Evolutionary conservation across 2,797 vertebrate species (phyloP).

Genomic region (Rhinella marina): DNA sequence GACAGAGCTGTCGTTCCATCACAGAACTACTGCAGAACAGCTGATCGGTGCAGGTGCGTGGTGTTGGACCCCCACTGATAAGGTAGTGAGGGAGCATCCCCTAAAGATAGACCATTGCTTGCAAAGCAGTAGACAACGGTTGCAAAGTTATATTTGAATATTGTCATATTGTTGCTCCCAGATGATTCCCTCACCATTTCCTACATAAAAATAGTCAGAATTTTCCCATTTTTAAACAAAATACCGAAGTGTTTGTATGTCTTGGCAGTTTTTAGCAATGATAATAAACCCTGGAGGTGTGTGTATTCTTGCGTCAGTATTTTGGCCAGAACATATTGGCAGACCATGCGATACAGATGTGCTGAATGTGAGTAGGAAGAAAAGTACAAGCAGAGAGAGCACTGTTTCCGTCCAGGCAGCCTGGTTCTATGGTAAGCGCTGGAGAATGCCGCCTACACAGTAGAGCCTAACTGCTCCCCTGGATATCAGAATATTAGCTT

Average conservation of each 20-base stretch:
- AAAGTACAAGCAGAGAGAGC: neutral
- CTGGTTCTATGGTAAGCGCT: neutral
- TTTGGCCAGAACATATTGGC: conserved; percentile 40
- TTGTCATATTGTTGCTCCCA: neutral
- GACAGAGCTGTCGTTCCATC: no score
- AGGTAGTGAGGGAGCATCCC: no score
- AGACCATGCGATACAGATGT: conserved; percentile 25
- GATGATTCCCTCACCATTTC: conserved; percentile 9
- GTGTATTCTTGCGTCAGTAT: conserved; percentile 37
- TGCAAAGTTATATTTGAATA: neutral
- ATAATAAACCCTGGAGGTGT: conserved; percentile 35
- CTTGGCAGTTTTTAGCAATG: conserved; percentile 31
- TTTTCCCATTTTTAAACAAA: conserved; percentile 29
- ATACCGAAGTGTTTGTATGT: neutral
- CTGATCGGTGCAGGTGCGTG: no score
- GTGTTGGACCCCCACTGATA: no score
- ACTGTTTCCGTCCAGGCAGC: neutral
- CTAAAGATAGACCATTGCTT: no score
- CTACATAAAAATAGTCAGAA: neutral
- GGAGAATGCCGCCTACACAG: neutral
- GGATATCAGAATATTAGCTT: neutral
- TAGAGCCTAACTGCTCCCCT: neutral
- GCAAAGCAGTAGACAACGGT: no score
- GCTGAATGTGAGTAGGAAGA: neutral
- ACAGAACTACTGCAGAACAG: no score